Percentiles rank a stretch among this genome's conserved stretches.
These are phyloP conservation scores for Erythrolamprus reginae DNA, from an alignment of 2,113 vertebrate species.

Conservation along the genomic window DNA sequence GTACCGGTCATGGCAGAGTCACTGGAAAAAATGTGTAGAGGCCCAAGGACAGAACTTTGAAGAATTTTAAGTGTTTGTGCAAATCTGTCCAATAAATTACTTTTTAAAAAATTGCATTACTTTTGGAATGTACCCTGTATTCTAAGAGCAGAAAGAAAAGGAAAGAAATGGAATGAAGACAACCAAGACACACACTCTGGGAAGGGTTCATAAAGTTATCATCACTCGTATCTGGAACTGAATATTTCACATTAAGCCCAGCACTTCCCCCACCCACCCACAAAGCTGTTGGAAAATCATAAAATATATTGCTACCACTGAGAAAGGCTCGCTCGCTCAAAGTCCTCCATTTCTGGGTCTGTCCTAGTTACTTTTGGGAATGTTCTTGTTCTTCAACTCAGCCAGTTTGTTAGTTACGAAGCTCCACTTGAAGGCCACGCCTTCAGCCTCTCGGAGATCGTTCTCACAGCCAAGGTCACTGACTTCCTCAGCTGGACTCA, in stretches of 20 bases:
- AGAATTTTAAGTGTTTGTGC: too few relatives aligned
- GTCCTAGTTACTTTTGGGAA: constrained; percentile 77
- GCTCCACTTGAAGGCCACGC: constrained; percentile 87
- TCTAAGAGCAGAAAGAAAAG: not conserved
- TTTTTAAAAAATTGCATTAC: too few relatives aligned
- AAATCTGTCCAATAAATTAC: too few relatives aligned
- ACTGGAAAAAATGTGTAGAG: too few relatives aligned
- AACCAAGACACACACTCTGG: not conserved
- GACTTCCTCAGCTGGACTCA: constrained; percentile 57
- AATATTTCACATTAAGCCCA: not conserved
- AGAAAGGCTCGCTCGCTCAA: accelerated
- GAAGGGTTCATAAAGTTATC: not conserved
- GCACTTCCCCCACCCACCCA: not conserved
- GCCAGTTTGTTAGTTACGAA: constrained; percentile 92
- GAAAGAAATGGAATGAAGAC: not conserved
- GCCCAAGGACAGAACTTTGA: too few relatives aligned
- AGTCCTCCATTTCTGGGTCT: not conserved
- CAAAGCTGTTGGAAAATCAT: not conserved
- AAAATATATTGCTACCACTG: not conserved
- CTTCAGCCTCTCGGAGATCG: constrained; percentile 72
- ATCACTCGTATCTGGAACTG: not conserved
- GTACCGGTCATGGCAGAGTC: too few relatives aligned
- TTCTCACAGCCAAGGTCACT: constrained; percentile 40
- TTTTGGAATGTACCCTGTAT: too few relatives aligned
- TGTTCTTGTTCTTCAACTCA: constrained; percentile 82